Percentiles rank a stretch among this genome's conserved stretches.
Conservation (phyloP, 2,113 vertebrate species). For the Istiophorus platypterus region DNA sequence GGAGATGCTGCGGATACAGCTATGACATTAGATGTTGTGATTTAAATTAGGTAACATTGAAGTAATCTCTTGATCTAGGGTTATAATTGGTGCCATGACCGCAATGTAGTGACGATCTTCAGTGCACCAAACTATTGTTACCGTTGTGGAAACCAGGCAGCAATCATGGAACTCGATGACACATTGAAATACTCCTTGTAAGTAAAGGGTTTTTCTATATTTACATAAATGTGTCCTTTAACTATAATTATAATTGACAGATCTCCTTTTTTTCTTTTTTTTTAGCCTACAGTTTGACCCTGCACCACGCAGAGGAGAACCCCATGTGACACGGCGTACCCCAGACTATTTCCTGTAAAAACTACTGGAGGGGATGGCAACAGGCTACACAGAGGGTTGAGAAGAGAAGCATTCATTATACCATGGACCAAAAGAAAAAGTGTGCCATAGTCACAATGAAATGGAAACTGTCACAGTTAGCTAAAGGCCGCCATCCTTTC, state of each 20-base stretch:
- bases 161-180: conserved; percentile 97
- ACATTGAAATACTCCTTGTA: conserved; percentile 99
- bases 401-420: conserved; percentile 77
- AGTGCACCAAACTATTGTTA: conserved; percentile 87
- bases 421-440: conserved; percentile 91
- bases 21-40: not conserved
- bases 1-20: not conserved
- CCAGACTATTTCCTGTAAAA: conserved; percentile 95
- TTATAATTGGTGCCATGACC: conserved; percentile 86
- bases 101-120: conserved; percentile 87
- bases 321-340: conserved; percentile 90
- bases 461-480: conserved; percentile 86
- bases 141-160: conserved; percentile 86
- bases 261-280: not conserved
- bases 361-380: conserved; percentile 64
- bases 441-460: conserved; percentile 88
- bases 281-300: conserved; percentile 97
- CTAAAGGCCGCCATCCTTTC: conserved; percentile 85
- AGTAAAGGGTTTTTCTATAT: conserved; percentile 77
- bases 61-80: conserved; percentile 71
- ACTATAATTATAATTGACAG: not conserved
- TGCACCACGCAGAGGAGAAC: conserved; percentile 95
- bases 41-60: not conserved
- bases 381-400: conserved; percentile 41
- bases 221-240: not conserved